Percentiles rank a stretch among this genome's conserved stretches.
Conservation (phyloP, 2,113 vertebrate species). For the Heliornis fulica region DNA sequence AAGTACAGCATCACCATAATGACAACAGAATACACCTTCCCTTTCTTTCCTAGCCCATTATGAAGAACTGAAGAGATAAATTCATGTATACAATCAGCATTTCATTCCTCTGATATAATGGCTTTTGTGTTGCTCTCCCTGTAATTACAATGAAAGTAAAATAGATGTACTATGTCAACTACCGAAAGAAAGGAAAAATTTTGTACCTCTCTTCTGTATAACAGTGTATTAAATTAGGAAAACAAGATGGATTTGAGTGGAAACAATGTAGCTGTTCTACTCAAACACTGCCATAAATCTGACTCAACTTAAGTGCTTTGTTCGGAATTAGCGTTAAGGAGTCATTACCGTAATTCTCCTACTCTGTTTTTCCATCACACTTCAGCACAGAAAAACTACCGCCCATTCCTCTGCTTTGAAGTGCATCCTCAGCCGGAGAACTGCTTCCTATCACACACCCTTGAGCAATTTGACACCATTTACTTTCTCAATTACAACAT, state of each 20-base stretch:
- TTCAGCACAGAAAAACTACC: background rate
- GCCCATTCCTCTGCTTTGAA: background rate
- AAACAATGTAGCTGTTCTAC: background rate
- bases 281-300: background rate
- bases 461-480: background rate
- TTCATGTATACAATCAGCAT: background rate
- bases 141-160: background rate
- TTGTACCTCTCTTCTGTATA: background rate
- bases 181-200: background rate
- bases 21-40: background rate
- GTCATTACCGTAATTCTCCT: background rate
- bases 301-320: background rate
- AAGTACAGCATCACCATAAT: background rate
- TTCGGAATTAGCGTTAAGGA: background rate
- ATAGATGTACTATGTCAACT: background rate
- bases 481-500: background rate
- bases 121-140: background rate
- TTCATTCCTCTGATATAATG: background rate
- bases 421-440: background rate
- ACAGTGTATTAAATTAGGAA: background rate
- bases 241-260: background rate
- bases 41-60: background rate
- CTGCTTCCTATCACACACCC: background rate
- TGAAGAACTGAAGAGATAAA: background rate
- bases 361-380: background rate